Percentiles rank a stretch among this genome's conserved stretches.
phyloP scores from a whole-genome alignment of 1,140 invertebrate species.

The Platyura marginata region DNA sequence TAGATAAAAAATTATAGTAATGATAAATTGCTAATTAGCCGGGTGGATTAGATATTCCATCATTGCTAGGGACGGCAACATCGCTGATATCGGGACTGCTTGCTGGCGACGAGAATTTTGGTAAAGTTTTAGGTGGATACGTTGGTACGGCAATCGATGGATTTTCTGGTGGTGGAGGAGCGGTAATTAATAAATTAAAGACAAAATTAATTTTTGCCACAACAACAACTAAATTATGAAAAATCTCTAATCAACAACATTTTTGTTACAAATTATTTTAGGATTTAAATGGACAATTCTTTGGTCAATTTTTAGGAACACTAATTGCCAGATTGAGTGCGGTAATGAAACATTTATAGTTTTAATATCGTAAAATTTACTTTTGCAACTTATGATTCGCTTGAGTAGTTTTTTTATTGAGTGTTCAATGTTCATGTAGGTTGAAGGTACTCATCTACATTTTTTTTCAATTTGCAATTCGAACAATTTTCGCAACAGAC shows the following conservation, averaged over 20 bases:
- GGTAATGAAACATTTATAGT: constrained; percentile 9
- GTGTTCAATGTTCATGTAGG: too few species aligned
- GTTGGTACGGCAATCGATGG: constrained; percentile 9
- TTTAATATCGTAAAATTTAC: too few species aligned
- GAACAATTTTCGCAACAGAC: too few species aligned
- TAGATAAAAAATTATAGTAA: too few species aligned
- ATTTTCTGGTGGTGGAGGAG: constrained; percentile 17
- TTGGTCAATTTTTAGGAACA: constrained; percentile 8
- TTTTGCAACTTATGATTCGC: too few species aligned
- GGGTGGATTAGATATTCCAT: constrained; percentile 10
- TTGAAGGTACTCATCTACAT: too few species aligned
- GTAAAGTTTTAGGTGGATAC: constrained; percentile 18
- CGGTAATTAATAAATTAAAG: too few species aligned
- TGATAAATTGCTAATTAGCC: too few species aligned
- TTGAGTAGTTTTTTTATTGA: too few species aligned
- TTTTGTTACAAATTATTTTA: constrained; percentile 4
- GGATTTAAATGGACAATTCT: constrained; percentile 10
- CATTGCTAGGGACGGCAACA: constrained; percentile 8
- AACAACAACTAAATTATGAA: not conserved
- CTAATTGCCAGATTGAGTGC: constrained; percentile 7
- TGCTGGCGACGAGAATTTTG: constrained; percentile 20
- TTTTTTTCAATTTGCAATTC: too few species aligned
- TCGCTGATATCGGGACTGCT: constrained; percentile 8
- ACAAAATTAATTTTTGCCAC: not conserved
- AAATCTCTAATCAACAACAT: not conserved